phyloP scores from a whole-genome alignment of 2,797 vertebrate genomes.

The Anguilla marmorata region DNA sequence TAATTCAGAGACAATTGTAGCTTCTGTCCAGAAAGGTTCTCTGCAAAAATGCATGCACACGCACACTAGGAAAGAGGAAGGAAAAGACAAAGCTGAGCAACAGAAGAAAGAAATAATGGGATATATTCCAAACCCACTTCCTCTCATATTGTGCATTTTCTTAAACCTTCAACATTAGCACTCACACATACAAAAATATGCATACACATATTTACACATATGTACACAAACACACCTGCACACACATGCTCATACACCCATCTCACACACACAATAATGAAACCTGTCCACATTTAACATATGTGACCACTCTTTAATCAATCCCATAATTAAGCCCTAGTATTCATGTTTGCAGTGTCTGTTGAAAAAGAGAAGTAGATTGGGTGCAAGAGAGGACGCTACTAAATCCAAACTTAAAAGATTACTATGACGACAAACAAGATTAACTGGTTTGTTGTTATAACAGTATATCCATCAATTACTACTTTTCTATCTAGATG shows the following conservation, averaged over 20 bases:
- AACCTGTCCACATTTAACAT: neutral
- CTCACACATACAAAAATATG: neutral
- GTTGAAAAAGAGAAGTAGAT: no score
- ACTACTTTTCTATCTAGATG: neutral
- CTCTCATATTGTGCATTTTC: neutral
- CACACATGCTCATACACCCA: neutral
- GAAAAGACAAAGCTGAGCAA: neutral
- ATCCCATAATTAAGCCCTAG: neutral
- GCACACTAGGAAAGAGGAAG: neutral
- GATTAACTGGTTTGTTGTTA: neutral
- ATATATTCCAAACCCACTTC: constrained; percentile 14
- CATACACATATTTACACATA: neutral
- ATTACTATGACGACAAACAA: neutral
- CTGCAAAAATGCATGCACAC: neutral
- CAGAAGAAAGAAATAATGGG: constrained; percentile 13
- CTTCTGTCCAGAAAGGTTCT: neutral
- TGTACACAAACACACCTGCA: neutral
- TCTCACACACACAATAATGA: neutral
- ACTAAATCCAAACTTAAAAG: neutral
- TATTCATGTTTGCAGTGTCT: no score
- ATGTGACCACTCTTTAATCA: neutral
- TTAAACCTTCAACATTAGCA: neutral
- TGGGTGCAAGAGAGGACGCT: neutral
- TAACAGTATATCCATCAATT: neutral
- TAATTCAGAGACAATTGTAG: neutral